Percentiles rank a stretch among this genome's conserved stretches.
phyloP scores from a whole-genome alignment of 2,797 vertebrate genomes.

The Xenentodon cancila region DNA sequence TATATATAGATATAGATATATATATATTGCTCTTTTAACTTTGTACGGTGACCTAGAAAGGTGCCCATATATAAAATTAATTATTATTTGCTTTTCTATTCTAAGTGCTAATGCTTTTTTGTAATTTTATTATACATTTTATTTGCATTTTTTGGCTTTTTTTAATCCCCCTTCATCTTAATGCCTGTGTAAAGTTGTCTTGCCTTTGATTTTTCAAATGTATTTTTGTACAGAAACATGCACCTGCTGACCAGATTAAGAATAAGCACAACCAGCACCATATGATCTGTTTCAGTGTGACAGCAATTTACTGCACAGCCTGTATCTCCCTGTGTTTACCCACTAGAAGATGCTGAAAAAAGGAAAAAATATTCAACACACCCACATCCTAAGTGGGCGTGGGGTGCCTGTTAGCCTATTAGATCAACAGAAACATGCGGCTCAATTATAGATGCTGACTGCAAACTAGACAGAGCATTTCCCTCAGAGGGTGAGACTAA shows the following conservation, averaged over 20 bases:
- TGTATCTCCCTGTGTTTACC: not conserved
- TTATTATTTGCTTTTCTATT: too few relatives aligned
- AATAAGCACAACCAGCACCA: rapidly evolving
- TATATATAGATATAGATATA: too few relatives aligned
- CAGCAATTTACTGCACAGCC: too few relatives aligned
- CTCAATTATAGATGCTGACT: constrained; percentile 23
- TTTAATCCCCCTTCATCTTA: too few relatives aligned
- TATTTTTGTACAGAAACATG: not conserved
- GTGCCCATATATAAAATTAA: too few relatives aligned
- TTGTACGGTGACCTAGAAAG: too few relatives aligned
- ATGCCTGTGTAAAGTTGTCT: too few relatives aligned
- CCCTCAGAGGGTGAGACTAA: not conserved
- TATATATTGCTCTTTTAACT: too few relatives aligned
- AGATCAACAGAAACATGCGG: constrained; percentile 56
- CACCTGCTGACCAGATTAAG: constrained; percentile 1
- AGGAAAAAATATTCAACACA: not conserved
- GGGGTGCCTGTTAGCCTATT: constrained; percentile 7
- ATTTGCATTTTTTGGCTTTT: too few relatives aligned
- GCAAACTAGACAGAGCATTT: constrained; percentile 20
- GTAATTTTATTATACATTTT: too few relatives aligned
- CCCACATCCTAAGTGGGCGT: not conserved
- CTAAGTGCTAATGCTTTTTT: too few relatives aligned
- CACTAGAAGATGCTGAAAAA: not conserved
- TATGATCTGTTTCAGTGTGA: not conserved
- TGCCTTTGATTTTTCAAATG: too few relatives aligned